These are phyloP conservation scores for Pampusana beccarii DNA, from an alignment of 2,113 vertebrate species.

Conservation along the genomic window DNA sequence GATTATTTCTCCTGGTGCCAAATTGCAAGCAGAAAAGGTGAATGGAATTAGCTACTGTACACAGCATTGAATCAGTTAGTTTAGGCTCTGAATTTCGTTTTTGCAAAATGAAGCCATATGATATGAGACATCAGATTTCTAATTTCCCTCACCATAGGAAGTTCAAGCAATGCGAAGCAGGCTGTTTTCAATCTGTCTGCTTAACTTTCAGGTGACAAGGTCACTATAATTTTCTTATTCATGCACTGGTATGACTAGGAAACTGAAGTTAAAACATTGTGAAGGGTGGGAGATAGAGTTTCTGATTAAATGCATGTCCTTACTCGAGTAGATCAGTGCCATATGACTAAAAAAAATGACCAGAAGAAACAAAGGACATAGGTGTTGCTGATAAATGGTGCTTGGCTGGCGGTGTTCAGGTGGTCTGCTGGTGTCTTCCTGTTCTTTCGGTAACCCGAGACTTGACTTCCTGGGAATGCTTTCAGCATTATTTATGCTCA, in stretches of 20 bases:
- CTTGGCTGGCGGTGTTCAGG: constrained; percentile 56
- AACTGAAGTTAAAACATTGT: constrained; percentile 42
- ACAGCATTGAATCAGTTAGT: background rate
- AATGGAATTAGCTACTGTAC: constrained; percentile 64
- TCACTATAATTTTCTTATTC: constrained; percentile 63
- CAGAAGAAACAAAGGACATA: constrained; percentile 31
- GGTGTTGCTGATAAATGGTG: constrained; percentile 67
- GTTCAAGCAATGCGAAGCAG: constrained; percentile 5
- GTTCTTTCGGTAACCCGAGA: constrained; percentile 79
- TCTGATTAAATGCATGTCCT: constrained; percentile 52
- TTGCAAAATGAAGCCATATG: constrained; percentile 41
- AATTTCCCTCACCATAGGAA: constrained; percentile 46
- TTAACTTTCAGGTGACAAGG: constrained; percentile 62
- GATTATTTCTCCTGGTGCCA: constrained; percentile 41
- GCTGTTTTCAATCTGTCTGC: constrained; percentile 64
- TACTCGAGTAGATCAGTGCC: constrained; percentile 47
- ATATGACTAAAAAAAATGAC: constrained; percentile 39
- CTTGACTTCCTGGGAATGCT: constrained; percentile 77
- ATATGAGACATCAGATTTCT: constrained; percentile 51
- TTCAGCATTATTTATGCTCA: constrained; percentile 71
- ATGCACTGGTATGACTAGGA: background rate
- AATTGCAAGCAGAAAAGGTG: constrained; percentile 1
- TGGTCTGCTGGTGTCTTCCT: constrained; percentile 73
- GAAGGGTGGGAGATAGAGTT: constrained; percentile 49
- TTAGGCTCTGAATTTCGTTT: constrained; percentile 38